Percentiles rank a stretch among this genome's conserved stretches.
Evolutionary conservation across 2,797 vertebrate genomes (phyloP).

Genomic region (Sphaeramia orbicularis): DNA sequence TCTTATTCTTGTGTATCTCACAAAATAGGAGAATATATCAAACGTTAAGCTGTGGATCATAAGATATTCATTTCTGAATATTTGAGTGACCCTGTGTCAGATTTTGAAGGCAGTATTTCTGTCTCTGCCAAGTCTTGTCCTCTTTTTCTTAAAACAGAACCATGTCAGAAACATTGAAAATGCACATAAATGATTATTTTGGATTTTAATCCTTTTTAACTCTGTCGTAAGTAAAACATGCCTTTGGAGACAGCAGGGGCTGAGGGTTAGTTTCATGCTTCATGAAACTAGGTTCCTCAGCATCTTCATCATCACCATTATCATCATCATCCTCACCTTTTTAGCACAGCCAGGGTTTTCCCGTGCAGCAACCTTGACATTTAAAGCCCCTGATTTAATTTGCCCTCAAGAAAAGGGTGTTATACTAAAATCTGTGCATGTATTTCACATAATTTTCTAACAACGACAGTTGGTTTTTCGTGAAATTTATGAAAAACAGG

Average conservation of each 20-base stretch:
- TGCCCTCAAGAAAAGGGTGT: too few species aligned
- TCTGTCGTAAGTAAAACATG: background rate
- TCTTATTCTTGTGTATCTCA: background rate
- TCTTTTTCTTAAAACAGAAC: slow-evolving; percentile 1
- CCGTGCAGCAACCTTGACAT: too few species aligned
- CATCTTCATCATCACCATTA: too few species aligned
- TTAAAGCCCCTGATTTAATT: too few species aligned
- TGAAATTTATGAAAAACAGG: too few species aligned
- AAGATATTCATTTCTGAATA: background rate
- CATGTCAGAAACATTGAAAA: slow-evolving; percentile 9
- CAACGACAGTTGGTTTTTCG: too few species aligned
- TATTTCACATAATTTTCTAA: too few species aligned
- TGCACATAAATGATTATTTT: background rate
- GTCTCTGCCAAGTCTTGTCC: background rate
- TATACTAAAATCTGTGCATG: too few species aligned
- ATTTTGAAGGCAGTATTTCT: slow-evolving; percentile 1
- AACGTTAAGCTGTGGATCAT: slow-evolving; percentile 7
- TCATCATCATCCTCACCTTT: too few species aligned
- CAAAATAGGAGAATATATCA: background rate
- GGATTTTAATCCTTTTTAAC: background rate
- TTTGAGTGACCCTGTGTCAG: too few species aligned
- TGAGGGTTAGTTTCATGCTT: background rate
- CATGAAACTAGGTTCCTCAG: too few species aligned
- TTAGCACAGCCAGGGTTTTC: too few species aligned
- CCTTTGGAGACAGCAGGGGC: background rate